Percentiles rank a stretch among this genome's conserved stretches.
Evolutionary conservation across 2,888 invertebrate genomes (phyloP).

Genomic region (Loripinus fragilis): DNA sequence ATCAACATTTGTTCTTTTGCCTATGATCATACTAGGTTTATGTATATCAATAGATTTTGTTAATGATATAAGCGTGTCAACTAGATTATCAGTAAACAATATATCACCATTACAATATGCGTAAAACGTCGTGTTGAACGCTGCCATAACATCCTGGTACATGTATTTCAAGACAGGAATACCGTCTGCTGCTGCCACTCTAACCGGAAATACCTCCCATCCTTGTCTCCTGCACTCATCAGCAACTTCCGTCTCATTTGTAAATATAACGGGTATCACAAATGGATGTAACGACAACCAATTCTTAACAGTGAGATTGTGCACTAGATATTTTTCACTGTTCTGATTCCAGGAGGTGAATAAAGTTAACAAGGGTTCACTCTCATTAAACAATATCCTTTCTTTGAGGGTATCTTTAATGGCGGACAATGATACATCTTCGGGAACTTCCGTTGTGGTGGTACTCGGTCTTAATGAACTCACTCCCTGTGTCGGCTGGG

Average conservation of each 20-base stretch:
- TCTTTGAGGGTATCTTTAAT: slow-evolving; percentile 8
- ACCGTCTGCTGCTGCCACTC: slow-evolving; percentile 59
- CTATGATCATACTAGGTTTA: slow-evolving; percentile 63
- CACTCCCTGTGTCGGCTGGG: neutral
- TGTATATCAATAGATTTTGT: slow-evolving; percentile 31
- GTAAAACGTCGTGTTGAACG: slow-evolving; percentile 69
- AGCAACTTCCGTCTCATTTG: slow-evolving; percentile 59
- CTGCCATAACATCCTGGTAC: slow-evolving; percentile 69
- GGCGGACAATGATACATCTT: neutral
- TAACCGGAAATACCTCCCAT: slow-evolving; percentile 65
- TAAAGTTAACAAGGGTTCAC: slow-evolving; percentile 63
- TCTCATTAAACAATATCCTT: slow-evolving; percentile 35
- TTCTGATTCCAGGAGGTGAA: slow-evolving; percentile 71
- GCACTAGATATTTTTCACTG: slow-evolving; percentile 61
- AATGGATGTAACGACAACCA: slow-evolving; percentile 68
- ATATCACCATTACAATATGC: slow-evolving; percentile 77
- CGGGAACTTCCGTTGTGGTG: neutral
- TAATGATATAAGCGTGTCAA: slow-evolving; percentile 60
- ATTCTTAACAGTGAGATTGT: slow-evolving; percentile 69
- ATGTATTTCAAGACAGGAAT: slow-evolving; percentile 75
- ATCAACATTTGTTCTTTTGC: slow-evolving; percentile 67
- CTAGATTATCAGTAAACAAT: slow-evolving; percentile 66
- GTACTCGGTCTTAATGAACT: neutral
- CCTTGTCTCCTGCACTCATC: slow-evolving; percentile 56
- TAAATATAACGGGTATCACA: slow-evolving; percentile 68